Conservation (phyloP, 2,113 vertebrate species). For the Corythornis cristatus region DNA sequence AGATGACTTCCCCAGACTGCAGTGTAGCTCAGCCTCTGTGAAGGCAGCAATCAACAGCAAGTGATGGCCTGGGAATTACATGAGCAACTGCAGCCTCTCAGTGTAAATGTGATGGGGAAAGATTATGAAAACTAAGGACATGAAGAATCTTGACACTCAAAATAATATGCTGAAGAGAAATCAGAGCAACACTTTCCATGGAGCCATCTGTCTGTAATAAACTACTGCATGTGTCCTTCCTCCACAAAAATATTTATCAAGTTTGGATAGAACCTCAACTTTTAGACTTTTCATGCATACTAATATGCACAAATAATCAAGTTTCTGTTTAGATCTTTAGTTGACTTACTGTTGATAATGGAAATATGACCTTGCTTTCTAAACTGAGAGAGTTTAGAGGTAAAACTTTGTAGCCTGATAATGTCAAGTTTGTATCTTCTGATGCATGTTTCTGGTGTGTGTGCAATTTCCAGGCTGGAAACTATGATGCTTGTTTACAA, state of each 20-base stretch:
- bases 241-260: background rate
- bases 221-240: background rate
- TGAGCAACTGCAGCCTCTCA: background rate
- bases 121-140: background rate
- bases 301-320: background rate
- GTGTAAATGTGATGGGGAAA: background rate
- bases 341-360: background rate
- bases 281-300: background rate
- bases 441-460: conserved; percentile 3
- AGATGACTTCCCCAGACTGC: background rate
- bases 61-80: background rate
- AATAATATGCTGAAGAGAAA: background rate
- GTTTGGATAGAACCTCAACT: background rate
- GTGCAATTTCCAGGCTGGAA: conserved; percentile 83
- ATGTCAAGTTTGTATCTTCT: background rate
- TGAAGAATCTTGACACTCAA: background rate
- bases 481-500: conserved; percentile 89
- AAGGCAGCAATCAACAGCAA: background rate
- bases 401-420: background rate
- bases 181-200: background rate
- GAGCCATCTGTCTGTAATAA: background rate
- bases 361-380: background rate
- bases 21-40: background rate
- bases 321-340: background rate
- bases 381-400: background rate